Conservation (phyloP, 2,797 vertebrate genomes). For the Parauchenoglanis ngamensis region DNA sequence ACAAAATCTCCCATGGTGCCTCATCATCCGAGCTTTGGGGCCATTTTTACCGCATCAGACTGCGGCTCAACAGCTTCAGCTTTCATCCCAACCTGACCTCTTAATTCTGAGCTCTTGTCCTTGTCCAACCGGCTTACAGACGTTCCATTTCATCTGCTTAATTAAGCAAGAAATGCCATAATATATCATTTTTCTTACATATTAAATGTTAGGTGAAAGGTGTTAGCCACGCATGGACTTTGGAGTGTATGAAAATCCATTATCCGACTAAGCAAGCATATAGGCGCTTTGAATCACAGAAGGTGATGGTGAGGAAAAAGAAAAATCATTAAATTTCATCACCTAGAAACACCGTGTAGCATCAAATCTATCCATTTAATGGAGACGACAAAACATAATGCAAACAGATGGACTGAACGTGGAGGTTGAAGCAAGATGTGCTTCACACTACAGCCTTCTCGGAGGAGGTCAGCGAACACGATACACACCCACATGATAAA, state of each 20-base stretch:
- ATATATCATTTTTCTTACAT: neutral
- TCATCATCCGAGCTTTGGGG: constrained; percentile 75
- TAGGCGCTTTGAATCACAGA: neutral
- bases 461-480: constrained; percentile 7
- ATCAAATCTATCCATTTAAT: neutral
- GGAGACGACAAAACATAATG: neutral
- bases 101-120: neutral
- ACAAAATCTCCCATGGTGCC: constrained; percentile 81
- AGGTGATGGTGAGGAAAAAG: neutral
- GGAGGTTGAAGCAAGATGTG: constrained; percentile 1
- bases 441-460: neutral
- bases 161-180: neutral
- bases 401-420: neutral
- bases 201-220: neutral
- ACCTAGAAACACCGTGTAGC: neutral
- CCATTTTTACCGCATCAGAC: constrained; percentile 56
- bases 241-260: neutral
- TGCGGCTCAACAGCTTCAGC: neutral
- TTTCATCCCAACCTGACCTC: neutral
- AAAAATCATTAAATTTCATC: neutral
- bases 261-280: neutral
- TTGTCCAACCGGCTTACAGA: neutral
- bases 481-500: constrained; percentile 14
- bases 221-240: neutral
- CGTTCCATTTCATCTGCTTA: neutral